These are phyloP conservation scores for Alexandromys fortis DNA, from an alignment of 2,113 vertebrate genomes.

Conservation along the genomic window DNA sequence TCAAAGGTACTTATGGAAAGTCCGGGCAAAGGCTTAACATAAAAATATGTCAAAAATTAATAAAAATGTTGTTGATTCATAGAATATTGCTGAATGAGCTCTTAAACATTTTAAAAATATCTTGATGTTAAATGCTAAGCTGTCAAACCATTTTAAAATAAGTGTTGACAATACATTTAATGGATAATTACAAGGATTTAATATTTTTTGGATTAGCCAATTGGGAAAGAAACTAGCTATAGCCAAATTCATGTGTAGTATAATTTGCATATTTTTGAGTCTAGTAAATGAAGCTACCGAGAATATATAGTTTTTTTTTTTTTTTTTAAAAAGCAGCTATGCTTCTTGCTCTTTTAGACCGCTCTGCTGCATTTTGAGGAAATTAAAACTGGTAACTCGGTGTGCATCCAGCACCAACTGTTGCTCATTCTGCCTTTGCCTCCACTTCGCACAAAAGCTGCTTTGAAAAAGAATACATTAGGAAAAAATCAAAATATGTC, in stretches of 20 bases:
- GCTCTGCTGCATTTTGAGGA: constrained; percentile 60
- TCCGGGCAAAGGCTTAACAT: constrained; percentile 40
- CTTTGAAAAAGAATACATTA: constrained; percentile 68
- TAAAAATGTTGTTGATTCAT: constrained; percentile 45
- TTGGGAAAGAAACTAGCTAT: constrained; percentile 40
- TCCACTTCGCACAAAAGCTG: constrained; percentile 30
- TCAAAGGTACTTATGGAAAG: constrained; percentile 38
- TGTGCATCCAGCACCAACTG: constrained; percentile 66
- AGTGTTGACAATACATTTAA: constrained; percentile 51
- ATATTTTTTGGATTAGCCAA: constrained; percentile 28
- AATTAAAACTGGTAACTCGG: constrained; percentile 61
- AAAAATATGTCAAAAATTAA: constrained; percentile 53
- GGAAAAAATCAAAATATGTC: constrained; percentile 61
- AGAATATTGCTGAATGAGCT: neutral
- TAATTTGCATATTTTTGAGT: constrained; percentile 64
- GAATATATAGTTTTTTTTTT: constrained; percentile 28
- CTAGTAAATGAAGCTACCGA: constrained; percentile 37
- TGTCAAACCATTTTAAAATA: constrained; percentile 31
- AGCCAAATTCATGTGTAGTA: constrained; percentile 24
- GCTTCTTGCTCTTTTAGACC: constrained; percentile 73
- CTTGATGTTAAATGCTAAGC: constrained; percentile 14
- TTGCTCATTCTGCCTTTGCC: constrained; percentile 71
- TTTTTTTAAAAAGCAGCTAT: neutral
- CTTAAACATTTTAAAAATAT: neutral
- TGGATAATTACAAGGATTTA: constrained; percentile 24